A percentile compares a stretch with the other conserved stretches of the same genome.
Conservation (phyloP, 2,113 vertebrate species). For the Proteles cristata region DNA sequence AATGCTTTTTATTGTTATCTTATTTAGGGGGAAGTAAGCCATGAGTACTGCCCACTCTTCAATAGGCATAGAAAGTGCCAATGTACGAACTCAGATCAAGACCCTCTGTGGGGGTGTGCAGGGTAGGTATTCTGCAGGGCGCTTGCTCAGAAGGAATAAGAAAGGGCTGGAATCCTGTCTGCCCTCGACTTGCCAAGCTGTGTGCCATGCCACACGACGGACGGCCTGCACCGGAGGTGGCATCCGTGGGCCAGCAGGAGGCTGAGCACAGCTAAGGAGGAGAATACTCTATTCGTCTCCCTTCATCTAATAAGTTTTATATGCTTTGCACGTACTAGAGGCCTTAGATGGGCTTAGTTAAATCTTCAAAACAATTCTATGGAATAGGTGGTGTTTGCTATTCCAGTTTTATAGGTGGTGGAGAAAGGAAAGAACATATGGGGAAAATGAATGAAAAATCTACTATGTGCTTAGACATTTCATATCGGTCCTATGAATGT, state of each 20-base stretch:
- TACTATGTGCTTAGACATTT: neutral
- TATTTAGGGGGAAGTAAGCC: neutral
- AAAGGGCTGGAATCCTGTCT: neutral
- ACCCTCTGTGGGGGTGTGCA: neutral
- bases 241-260: neutral
- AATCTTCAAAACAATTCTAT: neutral
- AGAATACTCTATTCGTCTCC: rapidly evolving
- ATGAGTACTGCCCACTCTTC: rapidly evolving
- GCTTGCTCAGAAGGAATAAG: neutral
- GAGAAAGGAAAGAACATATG: neutral
- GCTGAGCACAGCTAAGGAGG: neutral
- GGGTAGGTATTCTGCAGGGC: neutral
- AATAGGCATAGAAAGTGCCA: neutral
- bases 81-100: neutral
- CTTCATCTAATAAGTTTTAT: neutral
- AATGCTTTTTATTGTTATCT: neutral
- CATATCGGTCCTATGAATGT: too few relatives aligned
- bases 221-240: neutral
- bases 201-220: rapidly evolving
- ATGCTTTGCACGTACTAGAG: neutral
- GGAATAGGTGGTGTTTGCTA: neutral
- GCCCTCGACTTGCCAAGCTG: neutral
- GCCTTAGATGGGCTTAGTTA: neutral
- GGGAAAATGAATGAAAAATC: neutral
- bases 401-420: neutral